Evolutionary conservation across 2,888 invertebrate genomes (phyloP).

Genomic region (Sinhomidia bicolor): DNA sequence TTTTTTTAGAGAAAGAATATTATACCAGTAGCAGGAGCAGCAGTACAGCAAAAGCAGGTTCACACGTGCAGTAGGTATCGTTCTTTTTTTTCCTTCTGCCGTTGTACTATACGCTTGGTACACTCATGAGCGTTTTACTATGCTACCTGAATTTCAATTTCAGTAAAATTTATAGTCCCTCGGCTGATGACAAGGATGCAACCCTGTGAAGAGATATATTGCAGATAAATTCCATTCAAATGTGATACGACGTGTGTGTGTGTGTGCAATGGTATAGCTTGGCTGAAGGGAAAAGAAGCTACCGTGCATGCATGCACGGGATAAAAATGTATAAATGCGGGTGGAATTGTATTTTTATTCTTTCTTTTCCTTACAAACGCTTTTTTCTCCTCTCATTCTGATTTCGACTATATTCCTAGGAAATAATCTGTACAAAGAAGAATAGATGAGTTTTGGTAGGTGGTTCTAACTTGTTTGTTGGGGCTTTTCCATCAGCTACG

Average conservation of each 20-base stretch:
- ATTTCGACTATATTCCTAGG: constrained; percentile 46
- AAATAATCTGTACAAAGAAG: constrained; percentile 47
- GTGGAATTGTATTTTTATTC: not conserved
- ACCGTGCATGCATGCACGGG: too few relatives aligned
- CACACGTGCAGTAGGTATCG: too few relatives aligned
- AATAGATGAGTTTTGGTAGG: too few relatives aligned
- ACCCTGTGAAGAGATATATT: constrained; percentile 72
- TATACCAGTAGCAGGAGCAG: too few relatives aligned
- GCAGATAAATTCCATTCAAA: constrained; percentile 72
- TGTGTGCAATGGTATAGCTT: too few relatives aligned
- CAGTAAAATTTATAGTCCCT: constrained; percentile 76
- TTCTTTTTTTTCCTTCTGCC: too few relatives aligned
- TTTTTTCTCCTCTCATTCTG: constrained; percentile 48
- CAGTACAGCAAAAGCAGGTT: too few relatives aligned
- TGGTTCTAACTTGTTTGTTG: too few relatives aligned
- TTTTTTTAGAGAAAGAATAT: not conserved
- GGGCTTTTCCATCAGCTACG: too few relatives aligned
- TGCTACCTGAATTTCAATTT: constrained; percentile 77
- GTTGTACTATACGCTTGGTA: not conserved
- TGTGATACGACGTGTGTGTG: constrained; percentile 1
- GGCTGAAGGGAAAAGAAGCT: too few relatives aligned
- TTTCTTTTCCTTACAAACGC: constrained; percentile 24
- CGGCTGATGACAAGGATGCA: constrained; percentile 75
- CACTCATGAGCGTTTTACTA: constrained; percentile 59
- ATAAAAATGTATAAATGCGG: not conserved